Evolutionary conservation across 2,797 vertebrate genomes (phyloP), one percentile per base, ranked within the genome.

Genomic region (Iguana delicatissima): DNA sequence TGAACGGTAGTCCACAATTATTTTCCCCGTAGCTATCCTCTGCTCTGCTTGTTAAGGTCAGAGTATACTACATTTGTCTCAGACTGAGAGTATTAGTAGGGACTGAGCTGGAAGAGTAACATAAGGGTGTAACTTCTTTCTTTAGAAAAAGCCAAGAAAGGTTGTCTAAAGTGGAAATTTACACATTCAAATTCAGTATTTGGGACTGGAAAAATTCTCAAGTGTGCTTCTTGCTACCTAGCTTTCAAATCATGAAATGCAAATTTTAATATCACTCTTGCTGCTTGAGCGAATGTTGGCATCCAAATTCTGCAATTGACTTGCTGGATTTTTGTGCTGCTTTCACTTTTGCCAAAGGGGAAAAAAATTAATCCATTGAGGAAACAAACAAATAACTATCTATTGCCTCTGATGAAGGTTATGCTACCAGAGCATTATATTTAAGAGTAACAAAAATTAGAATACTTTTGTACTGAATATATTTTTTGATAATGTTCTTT

Each of bases 101-200:
- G 67, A 12, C 20, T 73, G 24, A 24, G 32, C 72, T 16, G 38
- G 35, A 86, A 32, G 24, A 55, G 59, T 50, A 6, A 67, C 32
- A 7, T 46, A 64, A 8, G 62, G 42, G 42, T 35, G 46, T 24
- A 52, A 20, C 42, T 18, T 80, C 46, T 35, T 35, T 52, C 26
- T 80, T 46, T 69, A 20, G 24, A 69, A 67, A 84, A 32, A 26
- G 24, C 4, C 10, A 42, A 64, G 67, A 83, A 89, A 83, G 50
- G 38, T 74, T 38, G 46, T 12, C 10, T 9, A 73, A 52, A 79
- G 52, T 35, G 64, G 72, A 67, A 52, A 84, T 84, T 35, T 16
- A 14, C 20, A 84, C 38, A 52, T 64, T 89, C 32, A 62, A 77
- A 84, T n/a, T 42, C 88, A 64, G 20, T 55, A 50, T 83, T 84